Conservation (phyloP, 2,113 vertebrate species). For the Centropristis striata region DNA sequence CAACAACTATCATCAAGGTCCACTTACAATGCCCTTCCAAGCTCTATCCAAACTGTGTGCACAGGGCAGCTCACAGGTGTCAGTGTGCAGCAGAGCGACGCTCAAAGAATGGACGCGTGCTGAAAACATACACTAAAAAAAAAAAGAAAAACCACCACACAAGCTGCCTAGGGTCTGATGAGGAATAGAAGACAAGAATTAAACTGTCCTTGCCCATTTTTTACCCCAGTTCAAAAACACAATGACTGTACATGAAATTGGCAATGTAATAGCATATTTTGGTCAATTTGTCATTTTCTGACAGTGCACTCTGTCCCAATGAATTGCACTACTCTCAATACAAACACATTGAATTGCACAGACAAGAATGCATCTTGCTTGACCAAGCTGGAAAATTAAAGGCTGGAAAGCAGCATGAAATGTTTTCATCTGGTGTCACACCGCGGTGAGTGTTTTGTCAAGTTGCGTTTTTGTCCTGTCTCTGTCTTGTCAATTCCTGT, state of each 20-base stretch:
- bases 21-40: constrained; percentile 34
- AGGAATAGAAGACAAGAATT: constrained; percentile 33
- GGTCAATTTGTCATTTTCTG: constrained; percentile 62
- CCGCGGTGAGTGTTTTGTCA: too few relatives aligned
- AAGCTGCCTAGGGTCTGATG: constrained; percentile 36
- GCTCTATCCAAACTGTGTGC: constrained; percentile 27
- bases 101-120: constrained; percentile 11
- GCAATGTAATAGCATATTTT: constrained; percentile 62
- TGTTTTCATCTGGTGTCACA: too few relatives aligned
- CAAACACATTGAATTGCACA: constrained; percentile 43
- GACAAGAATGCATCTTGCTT: constrained; percentile 50
- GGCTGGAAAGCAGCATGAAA: constrained; percentile 18
- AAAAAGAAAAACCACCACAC: constrained; percentile 7
- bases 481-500: too few relatives aligned
- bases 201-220: constrained; percentile 48
- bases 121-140: constrained; percentile 41
- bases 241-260: constrained; percentile 59
- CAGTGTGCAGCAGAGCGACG: constrained; percentile 7
- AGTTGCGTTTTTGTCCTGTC: too few relatives aligned
- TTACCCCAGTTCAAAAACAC: constrained; percentile 32
- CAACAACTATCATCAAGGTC: constrained; percentile 42
- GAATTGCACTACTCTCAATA: constrained; percentile 47
- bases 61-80: constrained; percentile 28
- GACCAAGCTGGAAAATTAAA: constrained; percentile 46
- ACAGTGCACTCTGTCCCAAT: constrained; percentile 40